phyloP scores from a whole-genome alignment of 2,888 invertebrate species.

The Conchocele bisecta region DNA sequence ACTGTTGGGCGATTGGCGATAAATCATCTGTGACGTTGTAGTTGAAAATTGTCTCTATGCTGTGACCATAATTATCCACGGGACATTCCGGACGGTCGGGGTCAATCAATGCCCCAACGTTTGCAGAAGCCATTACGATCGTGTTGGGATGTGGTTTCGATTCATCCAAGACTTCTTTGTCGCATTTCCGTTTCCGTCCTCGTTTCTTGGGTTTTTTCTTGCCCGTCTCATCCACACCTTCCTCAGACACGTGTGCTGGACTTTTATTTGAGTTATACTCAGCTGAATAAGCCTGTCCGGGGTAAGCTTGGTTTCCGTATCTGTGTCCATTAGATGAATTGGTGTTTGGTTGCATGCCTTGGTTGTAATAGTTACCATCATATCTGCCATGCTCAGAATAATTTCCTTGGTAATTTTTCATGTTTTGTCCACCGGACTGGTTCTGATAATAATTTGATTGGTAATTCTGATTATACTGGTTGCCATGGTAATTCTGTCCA shows the following conservation, averaged over 20 bases:
- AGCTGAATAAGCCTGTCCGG: conserved; percentile 43
- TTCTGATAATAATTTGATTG: conserved; percentile 50
- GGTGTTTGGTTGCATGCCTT: conserved; percentile 38
- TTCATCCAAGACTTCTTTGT: conserved; percentile 51
- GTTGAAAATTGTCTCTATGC: conserved; percentile 56
- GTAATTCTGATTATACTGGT: conserved; percentile 55
- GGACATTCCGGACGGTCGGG: conserved; percentile 50
- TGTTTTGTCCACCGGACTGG: too few species aligned
- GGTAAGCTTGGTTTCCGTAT: conserved; percentile 42
- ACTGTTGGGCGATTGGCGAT: conserved; percentile 61
- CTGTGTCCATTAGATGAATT: conserved; percentile 39
- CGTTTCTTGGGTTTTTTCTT: conserved; percentile 49
- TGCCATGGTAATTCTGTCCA: conserved; percentile 47
- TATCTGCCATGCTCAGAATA: conserved; percentile 34
- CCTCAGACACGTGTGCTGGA: conserved; percentile 41
- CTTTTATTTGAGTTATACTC: conserved; percentile 46
- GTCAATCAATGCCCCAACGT: conserved; percentile 50
- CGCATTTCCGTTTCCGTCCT: conserved; percentile 53
- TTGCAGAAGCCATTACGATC: conserved; percentile 43
- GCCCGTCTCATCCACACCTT: conserved; percentile 8
- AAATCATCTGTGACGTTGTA: conserved; percentile 45
- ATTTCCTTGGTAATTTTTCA: conserved; percentile 49
- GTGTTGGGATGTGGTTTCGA: conserved; percentile 50
- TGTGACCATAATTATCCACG: conserved; percentile 54
- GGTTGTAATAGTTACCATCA: conserved; percentile 43